Conservation (phyloP, 1,140 invertebrate species). For the Conopomorpha cramerella region DNA sequence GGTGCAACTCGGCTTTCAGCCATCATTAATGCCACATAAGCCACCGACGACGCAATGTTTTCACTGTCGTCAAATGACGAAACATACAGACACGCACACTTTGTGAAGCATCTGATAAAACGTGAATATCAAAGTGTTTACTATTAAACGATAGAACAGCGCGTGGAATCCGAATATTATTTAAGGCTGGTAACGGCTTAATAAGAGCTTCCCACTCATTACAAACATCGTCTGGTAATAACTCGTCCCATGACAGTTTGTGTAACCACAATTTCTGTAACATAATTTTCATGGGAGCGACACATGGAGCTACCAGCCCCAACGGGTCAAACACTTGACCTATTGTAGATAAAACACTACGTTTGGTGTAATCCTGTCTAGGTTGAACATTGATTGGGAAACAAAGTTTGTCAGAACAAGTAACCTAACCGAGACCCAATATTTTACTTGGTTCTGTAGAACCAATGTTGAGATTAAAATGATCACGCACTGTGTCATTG, state of each 20-base stretch:
- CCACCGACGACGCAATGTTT: not conserved
- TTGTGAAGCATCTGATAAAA: not conserved
- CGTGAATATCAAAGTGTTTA: not conserved
- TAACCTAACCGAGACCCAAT: not conserved
- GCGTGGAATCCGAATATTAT: not conserved
- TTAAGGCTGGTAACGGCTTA: not conserved
- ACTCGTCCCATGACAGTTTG: conserved; percentile 1
- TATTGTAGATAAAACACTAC: not conserved
- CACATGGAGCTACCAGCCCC: not conserved
- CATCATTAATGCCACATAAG: not conserved
- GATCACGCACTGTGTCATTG: too few relatives aligned
- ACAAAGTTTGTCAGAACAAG: not conserved
- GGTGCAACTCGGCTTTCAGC: not conserved
- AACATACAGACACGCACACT: not conserved
- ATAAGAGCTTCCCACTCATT: not conserved
- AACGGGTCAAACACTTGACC: not conserved
- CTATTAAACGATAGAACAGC: not conserved
- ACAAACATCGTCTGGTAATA: not conserved
- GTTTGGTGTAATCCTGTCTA: too few relatives aligned
- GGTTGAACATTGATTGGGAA: too few relatives aligned
- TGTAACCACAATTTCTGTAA: too few relatives aligned
- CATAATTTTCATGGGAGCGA: not conserved
- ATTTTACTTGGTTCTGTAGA: too few relatives aligned
- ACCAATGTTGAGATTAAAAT: too few relatives aligned
- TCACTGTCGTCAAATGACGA: not conserved